These are phyloP conservation scores for Drosophila ficusphila DNA, from an alignment of 1,140 invertebrate species.

Conservation along the genomic window DNA sequence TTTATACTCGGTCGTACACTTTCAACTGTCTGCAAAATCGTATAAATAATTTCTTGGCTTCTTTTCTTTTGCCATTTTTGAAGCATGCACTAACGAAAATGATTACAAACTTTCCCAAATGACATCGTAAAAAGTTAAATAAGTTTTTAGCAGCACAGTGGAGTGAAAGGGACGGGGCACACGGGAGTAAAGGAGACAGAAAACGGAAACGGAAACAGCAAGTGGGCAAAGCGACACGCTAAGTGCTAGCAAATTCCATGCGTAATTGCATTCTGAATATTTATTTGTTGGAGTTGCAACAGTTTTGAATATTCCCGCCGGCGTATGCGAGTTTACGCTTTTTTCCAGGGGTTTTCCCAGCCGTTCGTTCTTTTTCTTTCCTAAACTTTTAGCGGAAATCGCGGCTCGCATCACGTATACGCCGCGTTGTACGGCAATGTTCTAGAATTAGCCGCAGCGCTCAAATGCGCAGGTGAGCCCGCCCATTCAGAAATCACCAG, in stretches of 20 bases:
- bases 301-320: neutral
- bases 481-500: constrained; percentile 22
- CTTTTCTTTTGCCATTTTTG: constrained; percentile 60
- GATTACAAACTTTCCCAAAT: constrained; percentile 78
- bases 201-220: constrained; percentile 12
- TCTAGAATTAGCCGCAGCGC: constrained; percentile 7
- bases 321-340: neutral
- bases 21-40: constrained; percentile 64
- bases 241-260: constrained; percentile 71
- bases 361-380: no score
- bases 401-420: constrained; percentile 13
- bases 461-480: constrained; percentile 1
- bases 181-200: neutral
- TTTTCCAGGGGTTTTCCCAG: neutral
- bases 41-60: constrained; percentile 73
- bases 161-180: neutral
- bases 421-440: neutral
- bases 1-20: constrained; percentile 48
- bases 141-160: constrained; percentile 49
- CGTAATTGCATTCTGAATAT: constrained; percentile 79
- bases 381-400: neutral
- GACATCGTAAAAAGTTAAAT: constrained; percentile 80
- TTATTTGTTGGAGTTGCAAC: constrained; percentile 46
- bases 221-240: constrained; percentile 55
- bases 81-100: constrained; percentile 72